Percentiles rank a stretch among this genome's conserved stretches.
These are phyloP conservation scores for Argya squamiceps DNA, from an alignment of 2,797 vertebrate species.

Conservation along the genomic window DNA sequence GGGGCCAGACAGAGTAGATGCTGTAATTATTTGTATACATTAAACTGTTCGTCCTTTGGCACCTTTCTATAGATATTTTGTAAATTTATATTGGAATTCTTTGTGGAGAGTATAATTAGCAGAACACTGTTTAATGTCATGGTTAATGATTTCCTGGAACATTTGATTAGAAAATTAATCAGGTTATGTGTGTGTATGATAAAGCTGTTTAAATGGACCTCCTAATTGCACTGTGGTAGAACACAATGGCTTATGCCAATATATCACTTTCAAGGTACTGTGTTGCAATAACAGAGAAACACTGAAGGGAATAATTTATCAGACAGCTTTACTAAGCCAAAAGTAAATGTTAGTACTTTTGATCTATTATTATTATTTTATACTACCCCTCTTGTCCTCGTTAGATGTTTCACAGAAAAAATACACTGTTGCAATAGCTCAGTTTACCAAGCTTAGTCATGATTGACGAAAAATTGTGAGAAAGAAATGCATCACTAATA, in stretches of 20 bases:
- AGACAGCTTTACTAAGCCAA: conserved; percentile 53
- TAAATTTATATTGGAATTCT: conserved; percentile 77
- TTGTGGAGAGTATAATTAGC: conserved; percentile 75
- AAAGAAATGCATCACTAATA: not conserved
- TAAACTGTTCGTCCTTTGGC: conserved; percentile 61
- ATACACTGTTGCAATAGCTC: not conserved
- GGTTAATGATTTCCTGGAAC: conserved; percentile 79
- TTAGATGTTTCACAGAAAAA: conserved; percentile 11
- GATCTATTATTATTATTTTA: conserved; percentile 52
- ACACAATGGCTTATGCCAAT: conserved; percentile 65
- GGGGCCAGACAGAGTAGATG: not conserved
- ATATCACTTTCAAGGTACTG: conserved; percentile 55
- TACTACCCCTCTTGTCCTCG: not conserved
- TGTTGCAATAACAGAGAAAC: conserved; percentile 61
- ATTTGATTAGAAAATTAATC: conserved; percentile 83
- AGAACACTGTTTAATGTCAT: conserved; percentile 78
- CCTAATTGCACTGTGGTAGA: conserved; percentile 72
- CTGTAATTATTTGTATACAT: conserved; percentile 38
- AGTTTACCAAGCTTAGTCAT: not conserved
- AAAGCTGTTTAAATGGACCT: conserved; percentile 73
- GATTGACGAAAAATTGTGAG: not conserved
- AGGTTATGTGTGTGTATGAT: conserved; percentile 74
- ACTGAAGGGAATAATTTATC: conserved; percentile 63
- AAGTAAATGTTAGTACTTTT: conserved; percentile 54
- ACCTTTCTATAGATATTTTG: conserved; percentile 70